Evolutionary conservation across 2,888 invertebrate species (phyloP).

Genomic region (Leptogaster cylindrica): DNA sequence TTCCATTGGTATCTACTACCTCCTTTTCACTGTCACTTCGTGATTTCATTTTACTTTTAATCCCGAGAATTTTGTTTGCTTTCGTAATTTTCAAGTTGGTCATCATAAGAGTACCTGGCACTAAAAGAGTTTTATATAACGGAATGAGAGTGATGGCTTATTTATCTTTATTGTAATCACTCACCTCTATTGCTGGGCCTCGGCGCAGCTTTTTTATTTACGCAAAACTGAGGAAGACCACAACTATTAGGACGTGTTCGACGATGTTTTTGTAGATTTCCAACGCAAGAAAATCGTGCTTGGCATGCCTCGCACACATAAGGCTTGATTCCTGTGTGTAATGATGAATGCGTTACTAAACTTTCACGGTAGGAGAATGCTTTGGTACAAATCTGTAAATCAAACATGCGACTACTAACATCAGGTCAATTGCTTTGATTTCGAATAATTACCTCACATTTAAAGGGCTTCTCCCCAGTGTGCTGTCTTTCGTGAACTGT

Average conservation of each 20-base stretch:
- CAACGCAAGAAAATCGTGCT: conserved; percentile 63
- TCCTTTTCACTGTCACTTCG: background rate
- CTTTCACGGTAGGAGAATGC: conserved; percentile 63
- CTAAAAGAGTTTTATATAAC: background rate
- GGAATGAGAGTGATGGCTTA: too few species aligned
- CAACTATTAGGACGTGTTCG: conserved; percentile 62
- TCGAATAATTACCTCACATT: conserved; percentile 54
- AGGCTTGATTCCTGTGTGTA: conserved; percentile 62
- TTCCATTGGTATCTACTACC: background rate
- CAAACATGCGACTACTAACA: too few species aligned
- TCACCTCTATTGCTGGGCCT: conserved; percentile 42
- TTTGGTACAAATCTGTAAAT: conserved; percentile 58
- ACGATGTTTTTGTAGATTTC: conserved; percentile 63
- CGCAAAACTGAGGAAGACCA: conserved; percentile 56
- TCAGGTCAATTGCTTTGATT: background rate
- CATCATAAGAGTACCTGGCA: conserved; percentile 29
- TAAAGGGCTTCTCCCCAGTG: conserved; percentile 55
- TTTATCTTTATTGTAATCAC: too few species aligned
- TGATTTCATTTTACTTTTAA: background rate
- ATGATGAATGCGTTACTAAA: conserved; percentile 62
- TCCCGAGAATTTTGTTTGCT: conserved; percentile 16
- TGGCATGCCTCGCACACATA: conserved; percentile 63
- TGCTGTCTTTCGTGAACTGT: conserved; percentile 57
- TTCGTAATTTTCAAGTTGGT: conserved; percentile 27
- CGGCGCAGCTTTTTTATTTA: conserved; percentile 49